Conservation (phyloP, 2,797 vertebrate species). For the Protosalanx chinensis region DNA sequence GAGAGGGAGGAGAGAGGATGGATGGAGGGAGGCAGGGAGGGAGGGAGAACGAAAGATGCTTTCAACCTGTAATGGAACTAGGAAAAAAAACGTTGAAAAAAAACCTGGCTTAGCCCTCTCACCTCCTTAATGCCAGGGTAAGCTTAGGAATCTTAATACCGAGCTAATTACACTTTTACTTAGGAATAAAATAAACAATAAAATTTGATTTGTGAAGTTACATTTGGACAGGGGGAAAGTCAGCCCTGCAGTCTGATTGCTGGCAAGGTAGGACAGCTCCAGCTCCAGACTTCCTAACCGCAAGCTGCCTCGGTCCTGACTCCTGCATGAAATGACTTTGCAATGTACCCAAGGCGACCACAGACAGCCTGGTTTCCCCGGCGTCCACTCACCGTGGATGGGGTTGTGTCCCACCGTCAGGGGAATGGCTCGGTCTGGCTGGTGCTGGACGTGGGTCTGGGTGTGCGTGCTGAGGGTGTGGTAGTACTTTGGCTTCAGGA, state of each 20-base stretch:
- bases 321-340: neutral
- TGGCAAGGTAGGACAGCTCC: neutral
- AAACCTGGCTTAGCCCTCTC: too few relatives aligned
- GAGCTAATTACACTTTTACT: conserved; percentile 21
- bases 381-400: conserved; percentile 80
- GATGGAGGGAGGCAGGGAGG: neutral
- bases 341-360: neutral
- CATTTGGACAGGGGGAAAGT: conserved; percentile 3
- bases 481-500: conserved; percentile 90
- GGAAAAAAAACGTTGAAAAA: too few relatives aligned
- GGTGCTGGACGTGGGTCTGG: conserved; percentile 72
- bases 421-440: conserved; percentile 81
- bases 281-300: conserved; percentile 10
- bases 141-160: conserved; percentile 9
- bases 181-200: neutral
- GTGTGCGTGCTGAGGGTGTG: conserved; percentile 76
- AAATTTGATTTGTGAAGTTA: conserved; percentile 21
- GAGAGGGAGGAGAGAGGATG: neutral
- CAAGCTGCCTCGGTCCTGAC: too few relatives aligned
- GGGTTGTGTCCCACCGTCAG: conserved; percentile 77
- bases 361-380: neutral
- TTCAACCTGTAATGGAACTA: conserved; percentile 20
- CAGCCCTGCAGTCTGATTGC: neutral
- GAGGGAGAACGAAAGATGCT: neutral
- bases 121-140: conserved; percentile 4